These are phyloP conservation scores for Trinectes maculatus DNA, from an alignment of 2,113 vertebrate species.

Conservation along the genomic window DNA sequence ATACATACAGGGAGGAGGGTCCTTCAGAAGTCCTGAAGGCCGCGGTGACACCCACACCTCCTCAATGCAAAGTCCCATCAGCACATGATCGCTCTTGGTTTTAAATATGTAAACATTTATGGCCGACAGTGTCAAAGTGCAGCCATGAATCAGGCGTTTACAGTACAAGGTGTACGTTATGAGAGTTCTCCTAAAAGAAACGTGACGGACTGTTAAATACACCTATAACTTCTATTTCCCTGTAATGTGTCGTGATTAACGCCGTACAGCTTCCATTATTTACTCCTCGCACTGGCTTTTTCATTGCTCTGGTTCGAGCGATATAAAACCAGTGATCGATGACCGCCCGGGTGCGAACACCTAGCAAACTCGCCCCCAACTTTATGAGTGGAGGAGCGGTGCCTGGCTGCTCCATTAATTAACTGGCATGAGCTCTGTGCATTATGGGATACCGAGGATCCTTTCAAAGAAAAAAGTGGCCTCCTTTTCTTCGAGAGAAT, in stretches of 20 bases:
- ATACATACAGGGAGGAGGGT: not conserved
- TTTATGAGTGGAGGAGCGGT: slow-evolving; percentile 32
- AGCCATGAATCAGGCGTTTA: not conserved
- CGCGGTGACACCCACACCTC: not conserved
- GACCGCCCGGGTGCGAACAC: slow-evolving; percentile 37
- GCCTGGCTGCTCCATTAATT: slow-evolving; percentile 39
- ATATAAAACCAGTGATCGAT: slow-evolving; percentile 57
- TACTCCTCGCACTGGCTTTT: slow-evolving; percentile 27
- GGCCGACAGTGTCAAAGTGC: not conserved
- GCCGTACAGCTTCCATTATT: slow-evolving; percentile 40
- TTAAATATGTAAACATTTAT: slow-evolving; percentile 44
- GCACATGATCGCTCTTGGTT: slow-evolving; percentile 25
- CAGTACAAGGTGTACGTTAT: not conserved
- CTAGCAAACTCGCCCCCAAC: slow-evolving; percentile 11
- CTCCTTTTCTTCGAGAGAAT: too few species aligned
- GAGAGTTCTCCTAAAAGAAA: not conserved
- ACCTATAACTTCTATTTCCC: slow-evolving; percentile 14
- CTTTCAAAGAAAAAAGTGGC: too few species aligned
- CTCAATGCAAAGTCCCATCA: not conserved
- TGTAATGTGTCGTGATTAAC: slow-evolving; percentile 33
- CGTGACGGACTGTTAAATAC: slow-evolving; percentile 6
- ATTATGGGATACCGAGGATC: slow-evolving; percentile 22
- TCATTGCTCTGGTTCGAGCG: slow-evolving; percentile 44
- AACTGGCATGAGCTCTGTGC: slow-evolving; percentile 29
- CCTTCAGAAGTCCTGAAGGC: slow-evolving; percentile 18